Evolutionary conservation across 2,888 invertebrate species (phyloP), one percentile per base, ranked within the genome.

Genomic region (Cryptosula pallasiana): DNA sequence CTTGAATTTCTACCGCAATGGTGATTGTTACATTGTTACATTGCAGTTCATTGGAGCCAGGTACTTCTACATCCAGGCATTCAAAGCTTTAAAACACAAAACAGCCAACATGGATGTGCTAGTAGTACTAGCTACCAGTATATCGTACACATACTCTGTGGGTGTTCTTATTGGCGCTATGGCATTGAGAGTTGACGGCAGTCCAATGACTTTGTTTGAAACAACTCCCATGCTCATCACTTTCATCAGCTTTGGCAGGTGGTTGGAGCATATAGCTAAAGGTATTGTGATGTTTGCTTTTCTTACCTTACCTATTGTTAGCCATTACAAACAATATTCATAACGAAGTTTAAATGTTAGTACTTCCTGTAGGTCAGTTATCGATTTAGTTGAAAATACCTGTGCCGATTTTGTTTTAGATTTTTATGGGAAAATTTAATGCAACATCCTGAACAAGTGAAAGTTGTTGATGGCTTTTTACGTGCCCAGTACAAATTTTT

Each of bases 91-190:
- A 0, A 90, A 90, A 73, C 97, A 99, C 82, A 89, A 91, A 13
- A 91, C 94, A 0, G 92, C 95, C 20, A 99, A 99, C 80, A 99
- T 99, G 99, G 99, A 99, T 81, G 97, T 99, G 0, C 88, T 99
- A n/a, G 96, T 99, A 76, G 94, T 95, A 55, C 91, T 99, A 90
- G 96, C 99, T 0, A 98, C 99, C 0, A 93, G 93, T 0, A 95
- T 99, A 77, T 92, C 95, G 74, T 95, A 98, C 86, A 86, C 90
- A 1, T 99, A 99, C 83, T 98, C 97, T 0, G 88, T 95, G 1
- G 89, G 90, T 0, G 93, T 81, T 2, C 72, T 78, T 32, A 79
- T 81, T 23, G 79, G 97, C 1, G 93, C 96, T 0, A 92, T 95
- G 87, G 86, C 89, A n/a, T 84, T 92, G 81, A 87, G 88, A 74